These are phyloP conservation scores for Schizaphis graminum DNA, from an alignment of 2,888 invertebrate species.

Conservation along the genomic window DNA sequence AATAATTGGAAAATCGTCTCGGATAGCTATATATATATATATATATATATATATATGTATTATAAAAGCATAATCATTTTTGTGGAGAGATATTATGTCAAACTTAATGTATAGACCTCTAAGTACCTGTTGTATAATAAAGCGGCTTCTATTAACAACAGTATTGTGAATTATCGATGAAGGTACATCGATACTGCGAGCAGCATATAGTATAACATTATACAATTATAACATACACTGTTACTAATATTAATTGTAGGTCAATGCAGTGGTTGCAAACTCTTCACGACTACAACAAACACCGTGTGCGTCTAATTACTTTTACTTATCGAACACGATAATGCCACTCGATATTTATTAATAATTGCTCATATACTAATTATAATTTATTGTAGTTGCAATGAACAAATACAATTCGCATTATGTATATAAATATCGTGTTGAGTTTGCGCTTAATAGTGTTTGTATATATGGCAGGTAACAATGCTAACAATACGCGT, in stretches of 20 bases:
- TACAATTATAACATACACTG: not conserved
- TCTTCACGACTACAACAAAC: not conserved
- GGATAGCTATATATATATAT: not conserved
- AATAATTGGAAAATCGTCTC: not conserved
- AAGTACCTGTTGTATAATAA: not conserved
- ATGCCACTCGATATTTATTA: not conserved
- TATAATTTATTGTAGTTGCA: not conserved
- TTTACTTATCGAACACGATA: not conserved
- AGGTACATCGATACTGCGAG: not conserved
- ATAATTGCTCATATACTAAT: not conserved
- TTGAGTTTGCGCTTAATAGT: not conserved
- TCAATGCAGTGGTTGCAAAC: not conserved
- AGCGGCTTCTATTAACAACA: not conserved
- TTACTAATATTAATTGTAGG: not conserved
- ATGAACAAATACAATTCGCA: not conserved
- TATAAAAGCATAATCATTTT: not conserved
- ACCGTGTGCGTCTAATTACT: not conserved
- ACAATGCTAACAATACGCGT: not conserved
- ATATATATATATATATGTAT: not conserved
- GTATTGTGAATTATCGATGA: not conserved
- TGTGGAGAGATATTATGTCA: not conserved
- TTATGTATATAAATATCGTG: not conserved
- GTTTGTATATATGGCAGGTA: not conserved
- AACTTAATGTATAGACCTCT: not conserved
- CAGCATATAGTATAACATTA: not conserved